phyloP scores from a whole-genome alignment of 2,888 invertebrate genomes.

The Eupeodes luniger region DNA sequence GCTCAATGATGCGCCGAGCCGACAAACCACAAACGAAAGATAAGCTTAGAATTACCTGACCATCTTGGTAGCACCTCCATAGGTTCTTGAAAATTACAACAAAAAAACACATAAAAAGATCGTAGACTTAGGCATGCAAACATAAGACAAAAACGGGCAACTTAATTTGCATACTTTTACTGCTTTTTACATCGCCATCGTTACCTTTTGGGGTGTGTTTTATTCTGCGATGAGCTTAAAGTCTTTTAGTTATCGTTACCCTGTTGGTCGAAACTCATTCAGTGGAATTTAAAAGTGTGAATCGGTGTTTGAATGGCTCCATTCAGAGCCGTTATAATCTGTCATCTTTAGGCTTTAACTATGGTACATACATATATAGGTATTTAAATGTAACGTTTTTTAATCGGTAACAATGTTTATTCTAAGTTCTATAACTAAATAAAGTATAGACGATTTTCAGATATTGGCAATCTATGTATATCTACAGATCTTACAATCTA shows the following conservation, averaged over 20 bases:
- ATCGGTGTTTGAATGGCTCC: constrained; percentile 43
- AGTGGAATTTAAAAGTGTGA: neutral
- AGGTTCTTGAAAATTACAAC: constrained; percentile 47
- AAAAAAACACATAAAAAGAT: constrained; percentile 33
- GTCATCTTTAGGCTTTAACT: neutral
- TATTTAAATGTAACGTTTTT: no score
- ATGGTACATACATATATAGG: no score
- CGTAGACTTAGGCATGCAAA: neutral
- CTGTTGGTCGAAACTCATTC: constrained; percentile 12
- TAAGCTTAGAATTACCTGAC: constrained; percentile 58
- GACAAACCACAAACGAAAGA: constrained; percentile 43
- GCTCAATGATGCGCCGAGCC: constrained; percentile 14
- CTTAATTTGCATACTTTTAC: constrained; percentile 34
- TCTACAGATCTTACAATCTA: no score
- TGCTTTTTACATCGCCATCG: constrained; percentile 50
- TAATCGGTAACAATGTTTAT: no score
- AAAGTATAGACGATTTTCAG: no score
- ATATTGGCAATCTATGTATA: no score
- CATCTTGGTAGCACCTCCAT: constrained; percentile 63
- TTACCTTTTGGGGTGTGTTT: constrained; percentile 35
- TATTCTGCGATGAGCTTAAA: constrained; percentile 21
- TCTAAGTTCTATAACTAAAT: no score
- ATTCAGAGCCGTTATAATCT: constrained; percentile 32
- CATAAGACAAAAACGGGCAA: constrained; percentile 19
- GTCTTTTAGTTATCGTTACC: constrained; percentile 22